A percentile compares a stretch with the other conserved stretches of the same genome.
These are phyloP conservation scores for Stenolophus ochropezus DNA, from an alignment of 2,888 invertebrate genomes.

Conservation along the genomic window DNA sequence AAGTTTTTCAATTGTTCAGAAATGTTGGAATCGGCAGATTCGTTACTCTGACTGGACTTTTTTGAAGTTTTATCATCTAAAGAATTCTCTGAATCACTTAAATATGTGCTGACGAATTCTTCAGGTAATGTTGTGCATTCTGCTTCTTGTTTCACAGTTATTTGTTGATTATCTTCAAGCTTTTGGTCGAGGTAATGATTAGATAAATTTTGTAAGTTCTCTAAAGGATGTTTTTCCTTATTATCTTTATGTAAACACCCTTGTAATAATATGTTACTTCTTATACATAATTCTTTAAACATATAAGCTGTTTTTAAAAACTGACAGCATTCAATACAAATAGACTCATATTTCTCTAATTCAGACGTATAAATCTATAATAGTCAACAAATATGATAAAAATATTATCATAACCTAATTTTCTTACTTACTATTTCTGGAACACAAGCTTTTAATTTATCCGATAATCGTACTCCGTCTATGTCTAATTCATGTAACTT, in stretches of 20 bases:
- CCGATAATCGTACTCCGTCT: constrained; percentile 15
- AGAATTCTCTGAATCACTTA: constrained; percentile 11
- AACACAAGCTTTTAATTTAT: constrained; percentile 31
- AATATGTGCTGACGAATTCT: constrained; percentile 13
- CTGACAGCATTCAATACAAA: constrained; percentile 40
- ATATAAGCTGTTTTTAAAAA: constrained; percentile 40
- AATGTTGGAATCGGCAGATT: not conserved
- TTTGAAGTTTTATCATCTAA: not conserved
- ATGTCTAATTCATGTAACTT: constrained; percentile 39
- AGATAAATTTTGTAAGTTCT: constrained; percentile 22
- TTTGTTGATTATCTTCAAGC: not conserved
- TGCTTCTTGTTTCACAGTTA: not conserved
- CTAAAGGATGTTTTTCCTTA: constrained; percentile 37
- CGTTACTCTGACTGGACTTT: constrained; percentile 14
- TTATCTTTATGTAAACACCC: constrained; percentile 24
- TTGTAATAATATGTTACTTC: constrained; percentile 45
- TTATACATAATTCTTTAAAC: constrained; percentile 50
- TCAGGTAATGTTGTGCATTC: constrained; percentile 1
- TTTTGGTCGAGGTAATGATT: constrained; percentile 13
- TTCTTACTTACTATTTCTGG: constrained; percentile 26
- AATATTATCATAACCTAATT: constrained; percentile 10
- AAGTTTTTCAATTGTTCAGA: constrained; percentile 7
- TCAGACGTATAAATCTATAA: constrained; percentile 31
- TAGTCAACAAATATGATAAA: not conserved
- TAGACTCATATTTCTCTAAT: constrained; percentile 40